Conservation (phyloP, 2,797 vertebrate species). For the Numenius phaeopus region DNA sequence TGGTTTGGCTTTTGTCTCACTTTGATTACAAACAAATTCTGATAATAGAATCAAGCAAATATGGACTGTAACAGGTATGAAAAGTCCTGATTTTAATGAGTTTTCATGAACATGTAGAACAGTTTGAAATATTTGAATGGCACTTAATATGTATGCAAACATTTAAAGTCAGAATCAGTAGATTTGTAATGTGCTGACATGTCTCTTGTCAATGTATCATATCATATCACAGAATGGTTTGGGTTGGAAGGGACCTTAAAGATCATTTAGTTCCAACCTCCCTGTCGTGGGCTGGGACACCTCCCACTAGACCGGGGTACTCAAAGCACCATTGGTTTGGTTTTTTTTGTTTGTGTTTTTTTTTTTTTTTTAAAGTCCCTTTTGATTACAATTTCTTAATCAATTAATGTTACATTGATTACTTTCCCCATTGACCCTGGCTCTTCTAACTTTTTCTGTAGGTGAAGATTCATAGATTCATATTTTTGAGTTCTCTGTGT, state of each 20-base stretch:
- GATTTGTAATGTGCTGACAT: not conserved
- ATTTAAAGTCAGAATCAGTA: not conserved
- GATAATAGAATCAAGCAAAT: not conserved
- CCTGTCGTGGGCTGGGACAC: not conserved
- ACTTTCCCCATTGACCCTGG: not conserved
- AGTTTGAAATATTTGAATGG: not conserved
- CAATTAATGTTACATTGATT: not conserved
- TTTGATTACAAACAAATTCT: not conserved
- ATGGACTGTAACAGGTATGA: not conserved
- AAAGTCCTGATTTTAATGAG: not conserved
- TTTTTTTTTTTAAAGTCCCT: not conserved
- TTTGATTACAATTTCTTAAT: not conserved
- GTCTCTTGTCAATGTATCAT: not conserved
- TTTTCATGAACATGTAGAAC: not conserved
- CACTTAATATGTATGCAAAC: not conserved
- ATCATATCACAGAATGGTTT: not conserved
- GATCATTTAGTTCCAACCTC: not conserved
- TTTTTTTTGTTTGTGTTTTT: fast-evolving
- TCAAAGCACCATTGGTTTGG: not conserved
- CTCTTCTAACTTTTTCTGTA: not conserved
- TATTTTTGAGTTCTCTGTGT: not conserved
- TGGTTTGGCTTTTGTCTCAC: not conserved
- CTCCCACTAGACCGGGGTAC: not conserved
- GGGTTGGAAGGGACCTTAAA: not conserved
- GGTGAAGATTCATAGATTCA: not conserved